Evolutionary conservation across 2,888 invertebrate genomes (phyloP).

Genomic region (Xanthia icteritia): DNA sequence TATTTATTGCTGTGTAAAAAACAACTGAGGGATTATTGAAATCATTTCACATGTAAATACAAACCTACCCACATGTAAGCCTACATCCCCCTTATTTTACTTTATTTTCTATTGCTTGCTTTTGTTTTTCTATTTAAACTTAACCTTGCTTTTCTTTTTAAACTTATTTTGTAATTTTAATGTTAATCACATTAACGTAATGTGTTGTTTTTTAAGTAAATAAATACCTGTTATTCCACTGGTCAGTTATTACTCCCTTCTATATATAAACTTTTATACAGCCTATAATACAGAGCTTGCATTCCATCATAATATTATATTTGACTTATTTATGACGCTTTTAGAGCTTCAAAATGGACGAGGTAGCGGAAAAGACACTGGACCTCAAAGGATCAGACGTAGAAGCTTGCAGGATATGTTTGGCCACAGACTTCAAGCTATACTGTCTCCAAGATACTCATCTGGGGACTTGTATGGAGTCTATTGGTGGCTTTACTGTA

Average conservation of each 20-base stretch:
- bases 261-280: neutral
- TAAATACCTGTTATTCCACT: neutral
- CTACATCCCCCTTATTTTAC: no score
- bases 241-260: neutral
- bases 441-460: slow-evolving; percentile 61
- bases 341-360: slow-evolving; percentile 14
- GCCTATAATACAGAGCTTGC: no score
- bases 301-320: neutral
- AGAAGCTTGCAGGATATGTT: slow-evolving; percentile 71
- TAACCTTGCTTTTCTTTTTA: neutral
- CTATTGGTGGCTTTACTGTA: slow-evolving; percentile 48
- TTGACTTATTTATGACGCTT: neutral
- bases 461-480: slow-evolving; percentile 63
- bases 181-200: neutral
- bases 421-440: slow-evolving; percentile 67
- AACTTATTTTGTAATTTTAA: neutral
- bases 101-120: neutral
- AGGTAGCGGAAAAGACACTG: neutral
- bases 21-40: neutral
- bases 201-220: neutral
- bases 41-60: slow-evolving; percentile 7
- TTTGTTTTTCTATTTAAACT: no score
- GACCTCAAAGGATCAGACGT: slow-evolving; percentile 68
- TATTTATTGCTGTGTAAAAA: neutral
- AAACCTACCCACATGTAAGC: neutral